phyloP scores from a whole-genome alignment of 2,888 invertebrate species.

The Caenorhabditis wallacei region DNA sequence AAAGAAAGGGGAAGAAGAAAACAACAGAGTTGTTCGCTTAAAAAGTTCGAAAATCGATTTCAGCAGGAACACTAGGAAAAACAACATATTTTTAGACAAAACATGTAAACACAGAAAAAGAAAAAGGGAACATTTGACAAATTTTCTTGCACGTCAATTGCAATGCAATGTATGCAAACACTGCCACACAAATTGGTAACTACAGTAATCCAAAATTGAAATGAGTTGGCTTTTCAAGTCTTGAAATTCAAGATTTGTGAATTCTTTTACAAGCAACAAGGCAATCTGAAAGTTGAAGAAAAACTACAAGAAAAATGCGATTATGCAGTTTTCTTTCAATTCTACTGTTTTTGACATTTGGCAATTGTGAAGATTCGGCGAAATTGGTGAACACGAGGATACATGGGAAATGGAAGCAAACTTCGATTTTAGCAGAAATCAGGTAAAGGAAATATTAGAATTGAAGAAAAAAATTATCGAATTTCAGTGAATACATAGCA shows the following conservation, averaged over 20 bases:
- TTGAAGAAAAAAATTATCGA: not conserved
- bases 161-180: not conserved
- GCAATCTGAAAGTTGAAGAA: too few species aligned
- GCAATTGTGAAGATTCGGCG: not conserved
- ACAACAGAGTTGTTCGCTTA: not conserved
- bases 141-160: not conserved
- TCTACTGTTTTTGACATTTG: not conserved
- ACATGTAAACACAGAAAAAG: too few species aligned
- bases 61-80: not conserved
- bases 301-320: too few species aligned
- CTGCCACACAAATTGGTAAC: not conserved
- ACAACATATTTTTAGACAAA: too few species aligned
- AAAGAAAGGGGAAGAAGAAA: too few species aligned
- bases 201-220: not conserved
- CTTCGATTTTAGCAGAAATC: constrained; percentile 93
- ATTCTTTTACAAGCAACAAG: too few species aligned
- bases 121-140: too few species aligned
- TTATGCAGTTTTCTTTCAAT: not conserved
- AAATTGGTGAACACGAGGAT: constrained; percentile 81
- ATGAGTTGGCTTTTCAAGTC: not conserved
- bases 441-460: constrained; percentile 85
- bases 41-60: not conserved
- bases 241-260: too few species aligned
- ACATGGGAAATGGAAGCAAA: constrained; percentile 94
- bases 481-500: constrained; percentile 34